A percentile compares a stretch with the other conserved stretches of the same genome.
phyloP scores from a whole-genome alignment of 2,113 vertebrate species.

The Prionailurus bengalensis region DNA sequence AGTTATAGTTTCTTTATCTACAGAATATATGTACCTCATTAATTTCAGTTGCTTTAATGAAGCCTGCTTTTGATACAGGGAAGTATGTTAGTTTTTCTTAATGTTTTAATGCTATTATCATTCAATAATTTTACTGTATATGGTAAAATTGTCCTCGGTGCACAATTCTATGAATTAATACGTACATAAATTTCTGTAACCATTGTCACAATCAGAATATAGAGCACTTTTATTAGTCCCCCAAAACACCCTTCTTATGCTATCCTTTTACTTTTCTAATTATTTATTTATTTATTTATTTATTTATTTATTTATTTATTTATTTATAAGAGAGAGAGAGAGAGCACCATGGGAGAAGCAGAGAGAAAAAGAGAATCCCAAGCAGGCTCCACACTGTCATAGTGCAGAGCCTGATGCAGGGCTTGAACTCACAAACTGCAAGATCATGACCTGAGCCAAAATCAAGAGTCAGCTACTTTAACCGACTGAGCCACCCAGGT shows the following conservation, averaged over 20 bases:
- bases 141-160: neutral
- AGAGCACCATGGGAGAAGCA: no score
- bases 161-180: neutral
- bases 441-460: no score
- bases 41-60: constrained; percentile 3
- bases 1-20: neutral
- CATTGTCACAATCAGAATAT: neutral
- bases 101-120: neutral
- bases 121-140: constrained; percentile 11
- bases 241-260: neutral
- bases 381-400: no score
- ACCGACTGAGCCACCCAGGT: no score
- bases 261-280: neutral
- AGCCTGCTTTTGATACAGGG: neutral
- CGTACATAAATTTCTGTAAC: neutral
- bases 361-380: no score
- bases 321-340: no score
- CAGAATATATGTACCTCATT: neutral
- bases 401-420: no score
- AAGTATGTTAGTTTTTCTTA: neutral
- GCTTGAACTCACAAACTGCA: no score
- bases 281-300: no score
- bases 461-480: no score
- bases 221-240: neutral
- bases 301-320: no score